A percentile compares a stretch with the other conserved stretches of the same genome.
phyloP scores from a whole-genome alignment of 2,797 vertebrate genomes.

The Loris lydekkerianus region DNA sequence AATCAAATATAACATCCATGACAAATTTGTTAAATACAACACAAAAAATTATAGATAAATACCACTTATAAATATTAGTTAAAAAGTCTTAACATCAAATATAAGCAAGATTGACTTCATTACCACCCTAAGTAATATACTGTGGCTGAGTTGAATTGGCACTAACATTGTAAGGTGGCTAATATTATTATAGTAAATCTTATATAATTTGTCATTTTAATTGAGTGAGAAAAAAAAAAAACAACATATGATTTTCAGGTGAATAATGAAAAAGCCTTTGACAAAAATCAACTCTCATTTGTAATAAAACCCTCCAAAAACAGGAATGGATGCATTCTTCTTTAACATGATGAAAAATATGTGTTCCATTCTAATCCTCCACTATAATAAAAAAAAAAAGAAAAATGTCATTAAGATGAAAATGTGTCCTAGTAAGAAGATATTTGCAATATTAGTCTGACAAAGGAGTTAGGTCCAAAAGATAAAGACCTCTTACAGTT shows the following conservation, averaged over 20 bases:
- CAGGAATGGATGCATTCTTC: background rate
- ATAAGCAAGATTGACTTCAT: background rate
- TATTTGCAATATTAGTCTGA: background rate
- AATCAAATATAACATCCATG: background rate
- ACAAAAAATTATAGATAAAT: background rate
- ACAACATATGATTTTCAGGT: background rate
- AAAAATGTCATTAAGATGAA: constrained; percentile 44
- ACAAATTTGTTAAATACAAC: background rate
- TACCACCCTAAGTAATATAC: background rate
- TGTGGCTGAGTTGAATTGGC: background rate
- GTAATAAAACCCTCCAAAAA: background rate
- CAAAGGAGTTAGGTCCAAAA: background rate
- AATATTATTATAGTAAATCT: background rate
- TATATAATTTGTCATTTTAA: constrained; percentile 4
- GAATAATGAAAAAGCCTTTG: background rate
- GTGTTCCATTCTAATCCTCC: background rate
- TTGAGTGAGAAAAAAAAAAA: background rate
- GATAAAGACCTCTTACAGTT: background rate
- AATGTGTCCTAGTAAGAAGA: background rate
- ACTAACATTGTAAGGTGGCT: background rate
- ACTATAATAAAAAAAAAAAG: background rate
- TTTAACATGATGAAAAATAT: background rate
- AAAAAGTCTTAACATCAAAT: background rate
- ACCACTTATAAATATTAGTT: background rate
- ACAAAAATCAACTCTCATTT: background rate